A percentile compares a stretch with the other conserved stretches of the same genome.
These are phyloP conservation scores for Chloroceryle amazona DNA, from an alignment of 2,797 vertebrate genomes.

Conservation along the genomic window DNA sequence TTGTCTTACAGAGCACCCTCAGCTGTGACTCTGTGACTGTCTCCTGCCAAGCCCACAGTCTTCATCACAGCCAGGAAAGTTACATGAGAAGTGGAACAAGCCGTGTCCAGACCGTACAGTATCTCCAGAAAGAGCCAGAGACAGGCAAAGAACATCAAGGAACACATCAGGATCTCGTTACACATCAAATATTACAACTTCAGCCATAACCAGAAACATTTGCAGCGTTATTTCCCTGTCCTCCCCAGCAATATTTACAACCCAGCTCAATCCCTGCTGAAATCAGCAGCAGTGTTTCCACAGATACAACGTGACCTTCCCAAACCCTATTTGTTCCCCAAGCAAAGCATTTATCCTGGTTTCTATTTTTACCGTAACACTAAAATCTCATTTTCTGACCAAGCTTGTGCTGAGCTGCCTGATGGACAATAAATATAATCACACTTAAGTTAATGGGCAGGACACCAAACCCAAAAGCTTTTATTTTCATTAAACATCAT, in stretches of 20 bases:
- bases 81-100: accelerated
- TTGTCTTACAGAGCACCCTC: neutral
- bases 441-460: slow-evolving; percentile 52
- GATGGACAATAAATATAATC: slow-evolving; percentile 21
- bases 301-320: neutral
- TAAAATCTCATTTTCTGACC: neutral
- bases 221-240: accelerated
- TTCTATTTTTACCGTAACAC: neutral
- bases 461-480: slow-evolving; percentile 62
- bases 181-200: accelerated
- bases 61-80: neutral
- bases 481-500: slow-evolving; percentile 72
- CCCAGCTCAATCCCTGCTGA: neutral
- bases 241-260: neutral
- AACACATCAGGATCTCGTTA: too few species aligned
- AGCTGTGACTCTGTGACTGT: neutral
- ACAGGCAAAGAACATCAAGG: accelerated
- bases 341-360: neutral
- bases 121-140: neutral
- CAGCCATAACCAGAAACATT: neutral
- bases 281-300: neutral
- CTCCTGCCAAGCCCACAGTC: neutral
- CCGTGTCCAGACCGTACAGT: accelerated
- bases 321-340: neutral
- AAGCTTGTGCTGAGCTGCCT: neutral